Conservation (phyloP, 2,888 invertebrate species). For the Dorcus parallelipipedus region DNA sequence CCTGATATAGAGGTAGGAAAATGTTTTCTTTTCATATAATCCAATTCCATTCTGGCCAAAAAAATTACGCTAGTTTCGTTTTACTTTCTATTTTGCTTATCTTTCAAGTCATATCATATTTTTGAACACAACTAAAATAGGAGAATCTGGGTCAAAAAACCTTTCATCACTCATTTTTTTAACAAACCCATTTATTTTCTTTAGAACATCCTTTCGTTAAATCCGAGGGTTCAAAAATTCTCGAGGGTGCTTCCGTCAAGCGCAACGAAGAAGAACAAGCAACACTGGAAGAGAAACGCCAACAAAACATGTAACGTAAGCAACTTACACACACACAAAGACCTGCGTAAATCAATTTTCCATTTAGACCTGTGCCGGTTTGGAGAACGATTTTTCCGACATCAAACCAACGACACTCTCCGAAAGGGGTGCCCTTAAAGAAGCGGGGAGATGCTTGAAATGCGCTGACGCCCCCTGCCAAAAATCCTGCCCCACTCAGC, state of each 20-base stretch:
- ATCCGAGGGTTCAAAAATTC: conserved; percentile 75
- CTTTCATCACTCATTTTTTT: conserved; percentile 4
- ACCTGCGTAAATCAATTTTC: conserved; percentile 3
- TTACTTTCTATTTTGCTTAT: too few relatives aligned
- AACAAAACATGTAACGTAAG: conserved; percentile 81
- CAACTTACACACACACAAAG: conserved; percentile 23
- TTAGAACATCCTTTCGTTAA: conserved; percentile 81
- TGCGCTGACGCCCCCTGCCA: conserved; percentile 97
- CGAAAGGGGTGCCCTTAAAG: conserved; percentile 88
- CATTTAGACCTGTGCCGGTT: conserved; percentile 62
- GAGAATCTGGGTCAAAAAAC: background rate
- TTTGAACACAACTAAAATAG: too few relatives aligned
- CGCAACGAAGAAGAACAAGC: conserved; percentile 81
- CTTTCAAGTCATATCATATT: too few relatives aligned
- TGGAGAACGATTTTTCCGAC: conserved; percentile 90
- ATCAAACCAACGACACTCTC: conserved; percentile 96
- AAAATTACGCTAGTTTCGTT: too few relatives aligned
- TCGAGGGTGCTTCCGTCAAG: conserved; percentile 81
- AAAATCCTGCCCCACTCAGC: conserved; percentile 96
- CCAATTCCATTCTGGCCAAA: background rate
- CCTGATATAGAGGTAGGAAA: conserved; percentile 76
- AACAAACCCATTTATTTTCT: conserved; percentile 36
- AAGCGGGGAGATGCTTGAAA: conserved; percentile 85
- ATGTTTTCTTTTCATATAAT: background rate
- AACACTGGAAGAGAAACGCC: conserved; percentile 92